Evolutionary conservation across 2,113 vertebrate species (phyloP).

Genomic region (Aegypius monachus): DNA sequence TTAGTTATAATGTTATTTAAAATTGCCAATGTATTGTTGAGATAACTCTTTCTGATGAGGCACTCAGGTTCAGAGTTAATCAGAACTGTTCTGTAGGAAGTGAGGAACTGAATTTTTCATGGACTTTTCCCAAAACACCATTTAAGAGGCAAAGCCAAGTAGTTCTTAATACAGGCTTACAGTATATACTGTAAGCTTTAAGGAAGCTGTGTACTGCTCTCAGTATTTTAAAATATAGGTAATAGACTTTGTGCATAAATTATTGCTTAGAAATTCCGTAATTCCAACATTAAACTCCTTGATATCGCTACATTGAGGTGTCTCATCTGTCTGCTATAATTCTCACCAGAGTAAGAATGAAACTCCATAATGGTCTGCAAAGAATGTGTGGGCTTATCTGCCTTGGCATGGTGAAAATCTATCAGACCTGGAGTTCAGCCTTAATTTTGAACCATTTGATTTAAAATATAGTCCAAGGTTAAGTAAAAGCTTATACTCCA

Average conservation of each 20-base stretch:
- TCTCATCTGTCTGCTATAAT: background rate
- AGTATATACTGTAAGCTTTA: background rate
- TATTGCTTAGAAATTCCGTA: background rate
- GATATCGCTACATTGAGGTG: background rate
- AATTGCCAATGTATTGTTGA: background rate
- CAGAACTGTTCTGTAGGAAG: background rate
- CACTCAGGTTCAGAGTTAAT: background rate
- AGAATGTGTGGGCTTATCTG: background rate
- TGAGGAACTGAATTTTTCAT: background rate
- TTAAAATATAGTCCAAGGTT: background rate
- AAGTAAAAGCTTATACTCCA: background rate
- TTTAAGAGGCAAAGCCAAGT: slow-evolving; percentile 9
- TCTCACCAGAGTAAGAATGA: background rate
- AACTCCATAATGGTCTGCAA: background rate
- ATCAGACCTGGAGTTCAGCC: slow-evolving; percentile 21
- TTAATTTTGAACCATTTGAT: slow-evolving; percentile 6
- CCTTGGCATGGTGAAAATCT: background rate
- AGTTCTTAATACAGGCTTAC: background rate
- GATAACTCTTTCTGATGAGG: background rate
- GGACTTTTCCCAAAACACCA: background rate
- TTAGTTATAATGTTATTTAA: background rate
- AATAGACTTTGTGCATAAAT: background rate
- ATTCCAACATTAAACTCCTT: background rate
- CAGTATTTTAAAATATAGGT: background rate
- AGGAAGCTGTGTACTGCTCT: background rate